Base-by-base conservation (phyloP, 2,888 invertebrate species). In the Nipponacmea schrenckii region DNA sequence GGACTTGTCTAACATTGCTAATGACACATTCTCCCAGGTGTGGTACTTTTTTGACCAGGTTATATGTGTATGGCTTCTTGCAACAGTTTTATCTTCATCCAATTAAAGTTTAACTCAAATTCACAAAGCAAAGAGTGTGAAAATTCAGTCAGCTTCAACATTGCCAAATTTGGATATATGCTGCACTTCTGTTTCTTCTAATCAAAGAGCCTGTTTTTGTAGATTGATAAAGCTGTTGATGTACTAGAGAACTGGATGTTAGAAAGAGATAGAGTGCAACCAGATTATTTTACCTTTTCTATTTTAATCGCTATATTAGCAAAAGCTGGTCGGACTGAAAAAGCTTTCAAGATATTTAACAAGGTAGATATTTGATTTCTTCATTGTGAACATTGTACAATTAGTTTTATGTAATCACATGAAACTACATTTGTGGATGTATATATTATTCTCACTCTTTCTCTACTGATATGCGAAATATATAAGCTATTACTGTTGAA, bases 271-370 rank as follows among this genome's bases (percentile, higher is more conserved):
- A 91, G 92, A 80, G 94, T 94, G 0, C 92, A 93, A 86, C 96
- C 96, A 0, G 93, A 92, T 50, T 69, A 91, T 77, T 95, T 94
- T 85, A 93, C 95, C 81, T 97, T 93, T 85, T 94, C 94, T 85
- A 90, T 95, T 70, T 88, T 97, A n/a, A 93, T 98, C 74, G 93
- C 93, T 73, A 94, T 93, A 12, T 95, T 95, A 89, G 96, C 95
- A 2, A 90, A 92, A 81, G 93, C 93, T 0, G 97, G 97, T 0
- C 94, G 95, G 83, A 92, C 95, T 1, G 93, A 94, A 81, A 95
- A 94, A 89, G 95, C 96, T 1, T 96, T 96, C 86, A 92, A 92
- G 79, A 90, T 97, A 1, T 96, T 92, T 83, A 94, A 93, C 82
- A 92, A 90, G 86, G 91, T 91, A 81, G 39, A 3, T 44, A n/a